Conservation (phyloP, 2,797 vertebrate genomes). For the Gymnopithys bicolor region DNA sequence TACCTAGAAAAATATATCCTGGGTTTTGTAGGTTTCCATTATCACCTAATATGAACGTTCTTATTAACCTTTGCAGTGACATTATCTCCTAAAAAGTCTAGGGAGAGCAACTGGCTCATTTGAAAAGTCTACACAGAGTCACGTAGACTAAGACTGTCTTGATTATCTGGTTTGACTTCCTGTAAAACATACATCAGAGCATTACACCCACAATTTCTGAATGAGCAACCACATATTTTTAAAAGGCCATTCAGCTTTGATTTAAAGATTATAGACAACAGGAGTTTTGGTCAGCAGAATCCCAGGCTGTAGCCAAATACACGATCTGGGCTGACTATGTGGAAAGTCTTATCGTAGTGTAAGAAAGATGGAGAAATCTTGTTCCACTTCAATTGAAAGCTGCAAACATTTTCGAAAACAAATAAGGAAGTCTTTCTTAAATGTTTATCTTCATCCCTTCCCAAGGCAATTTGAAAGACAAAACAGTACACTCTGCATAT, state of each 20-base stretch:
- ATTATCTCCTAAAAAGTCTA: background rate
- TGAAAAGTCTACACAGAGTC: background rate
- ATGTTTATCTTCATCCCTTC: background rate
- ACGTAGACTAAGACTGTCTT: background rate
- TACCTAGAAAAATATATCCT: background rate
- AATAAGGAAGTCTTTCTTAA: background rate
- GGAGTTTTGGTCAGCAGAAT: background rate
- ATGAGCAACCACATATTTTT: background rate
- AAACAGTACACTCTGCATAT: background rate
- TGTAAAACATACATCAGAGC: background rate
- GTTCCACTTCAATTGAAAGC: background rate
- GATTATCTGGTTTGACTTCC: conserved; percentile 16
- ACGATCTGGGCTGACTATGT: background rate
- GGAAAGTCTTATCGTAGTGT: background rate
- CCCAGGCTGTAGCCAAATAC: background rate
- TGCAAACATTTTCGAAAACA: background rate
- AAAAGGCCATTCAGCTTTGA: background rate
- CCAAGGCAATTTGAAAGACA: background rate
- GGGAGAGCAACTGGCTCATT: background rate
- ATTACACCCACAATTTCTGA: background rate
- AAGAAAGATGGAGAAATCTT: background rate
- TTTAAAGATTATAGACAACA: background rate
- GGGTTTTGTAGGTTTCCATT: background rate
- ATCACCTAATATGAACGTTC: background rate
- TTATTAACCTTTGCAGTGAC: background rate